Conservation (phyloP, 2,797 vertebrate genomes). For the Semaprochilodus insignis region DNA sequence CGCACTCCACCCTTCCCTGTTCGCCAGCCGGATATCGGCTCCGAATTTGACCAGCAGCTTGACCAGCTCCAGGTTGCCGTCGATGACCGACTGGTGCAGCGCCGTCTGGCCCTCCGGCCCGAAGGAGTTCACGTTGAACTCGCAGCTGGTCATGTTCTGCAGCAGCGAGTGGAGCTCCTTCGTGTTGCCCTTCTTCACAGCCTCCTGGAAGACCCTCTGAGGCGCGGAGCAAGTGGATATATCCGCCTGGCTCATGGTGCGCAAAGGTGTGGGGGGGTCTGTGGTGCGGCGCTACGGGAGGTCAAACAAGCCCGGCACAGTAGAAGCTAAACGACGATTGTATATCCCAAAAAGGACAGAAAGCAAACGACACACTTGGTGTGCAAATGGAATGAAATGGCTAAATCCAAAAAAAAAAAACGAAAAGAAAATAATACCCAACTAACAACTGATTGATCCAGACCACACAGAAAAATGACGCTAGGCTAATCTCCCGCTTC, state of each 20-base stretch:
- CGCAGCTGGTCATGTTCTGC: constrained; percentile 97
- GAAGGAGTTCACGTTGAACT: constrained; percentile 99
- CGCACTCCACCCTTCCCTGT: constrained; percentile 98
- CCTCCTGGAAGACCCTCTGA: constrained; percentile 96
- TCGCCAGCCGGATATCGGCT: constrained; percentile 95
- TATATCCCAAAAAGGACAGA: constrained; percentile 82
- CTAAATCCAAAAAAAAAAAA: constrained; percentile 57
- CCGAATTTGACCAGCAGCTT: constrained; percentile 98
- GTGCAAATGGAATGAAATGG: constrained; percentile 73
- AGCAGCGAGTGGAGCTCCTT: constrained; percentile 95
- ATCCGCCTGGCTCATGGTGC: constrained; percentile 94
- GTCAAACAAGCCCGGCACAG: too few relatives aligned
- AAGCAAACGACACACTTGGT: constrained; percentile 77
- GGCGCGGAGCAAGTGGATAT: constrained; percentile 90
- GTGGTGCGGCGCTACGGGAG: neutral
- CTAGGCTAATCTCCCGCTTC: constrained; percentile 57
- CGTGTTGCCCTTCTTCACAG: constrained; percentile 95
- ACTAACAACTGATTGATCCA: constrained; percentile 62
- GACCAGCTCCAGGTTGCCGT: constrained; percentile 97
- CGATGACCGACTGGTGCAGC: constrained; percentile 96
- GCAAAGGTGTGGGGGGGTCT: constrained; percentile 12
- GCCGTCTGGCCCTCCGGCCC: constrained; percentile 98
- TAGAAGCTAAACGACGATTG: constrained; percentile 6
- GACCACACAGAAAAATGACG: constrained; percentile 54
- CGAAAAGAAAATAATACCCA: neutral